Base-by-base conservation (phyloP, 2,797 vertebrate species). In the Steatocranus sp. region DNA sequence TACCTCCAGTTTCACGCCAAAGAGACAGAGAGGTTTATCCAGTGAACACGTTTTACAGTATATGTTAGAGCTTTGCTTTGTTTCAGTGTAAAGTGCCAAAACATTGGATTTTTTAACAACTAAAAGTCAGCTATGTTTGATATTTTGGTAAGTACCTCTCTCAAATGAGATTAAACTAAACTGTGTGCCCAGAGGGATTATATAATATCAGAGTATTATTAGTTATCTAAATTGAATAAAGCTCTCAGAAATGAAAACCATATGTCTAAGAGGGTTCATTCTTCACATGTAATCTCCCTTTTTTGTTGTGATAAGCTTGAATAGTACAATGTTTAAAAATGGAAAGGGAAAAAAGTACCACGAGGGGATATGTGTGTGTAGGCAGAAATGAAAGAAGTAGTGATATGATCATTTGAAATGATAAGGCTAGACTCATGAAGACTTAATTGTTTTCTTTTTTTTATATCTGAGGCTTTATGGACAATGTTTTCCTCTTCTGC, bases 1-100 rank as follows among this genome's bases (percentile, higher is more conserved):
- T 86, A 83, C 80, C 79, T 90, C 78, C 75, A 80, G 68, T 83
- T 87, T 92, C 79, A 89, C 53, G 48, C 93, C 84, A 80, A 83
- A 83, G 92, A 94, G 91, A 88, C 83, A 51, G 5, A 70, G 75
- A 86, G 82, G 43, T 80, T 56, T 70, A 79, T 63, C 77, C 83
- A 51, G 63, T 76, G 81, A 86, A 9, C 75, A 82, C 25, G 27
- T 85, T 88, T 84, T 58, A 34, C 12, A 34, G 78, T 27, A 38
- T 10, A 23, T 30, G 48, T 78, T 6, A 66, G 49, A 81, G 82
- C 78, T 77, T 81, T 14, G 2, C 66, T 87, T 32, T 38, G 83
- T 77, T 80, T 51, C 9, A 20, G 77, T 75, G 84, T 23, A 73
- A 34, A 20, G 27, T 49, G 23, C 2, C 18, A n/a, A 43, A 74